Base-by-base conservation (phyloP, 2,888 invertebrate species). In the Drosophila maculinotata region DNA sequence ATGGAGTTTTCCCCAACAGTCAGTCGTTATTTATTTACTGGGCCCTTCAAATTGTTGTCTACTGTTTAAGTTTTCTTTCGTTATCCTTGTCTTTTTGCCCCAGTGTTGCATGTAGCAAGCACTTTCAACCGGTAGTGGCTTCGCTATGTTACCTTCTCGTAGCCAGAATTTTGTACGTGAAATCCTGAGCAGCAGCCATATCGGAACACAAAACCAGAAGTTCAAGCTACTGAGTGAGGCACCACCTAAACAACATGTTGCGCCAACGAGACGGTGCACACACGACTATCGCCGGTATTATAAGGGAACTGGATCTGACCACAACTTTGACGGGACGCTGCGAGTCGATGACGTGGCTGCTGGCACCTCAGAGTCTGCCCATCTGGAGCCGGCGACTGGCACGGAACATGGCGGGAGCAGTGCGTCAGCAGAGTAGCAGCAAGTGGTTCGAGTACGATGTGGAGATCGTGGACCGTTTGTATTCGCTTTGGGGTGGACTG, bases 391-490 rank as follows among this genome's bases (percentile, higher is more conserved):
- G 90, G 2, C 63, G 89, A 8, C 74, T 83, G 45, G 42, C 54
- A 3, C 53, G 54, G 3, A 89, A 88, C 51, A 56, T 84, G 9
- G 71, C 66, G 2, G 82, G 87, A 0, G 3, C 51, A 66, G 26
- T 79, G 85, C 15, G 78, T 6, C 56, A 76, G n/a, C 56, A 58
- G 39, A 36, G 66, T 0, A 33, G 59, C 1, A 71, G 80, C 3
- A 94, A 94, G 78, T 92, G 94, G 63, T 73, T 68, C 42, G 71
- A 84, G 10, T 95, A 93, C 93, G 93, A 95, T 63, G 93, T 95
- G 2, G 95, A 95, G 83, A 94, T 94, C 67, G 92, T 93, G 0
- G 93, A 93, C 1, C 94, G 94, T 74, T 90, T 95, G 0, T 95
- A 92, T 91, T 95, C 95, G 0, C 90, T 96, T 1, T 94, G 94